Percentiles rank a stretch among this genome's conserved stretches.
phyloP scores from a whole-genome alignment of 2,113 vertebrate species.

The Cyanoderma ruficeps region DNA sequence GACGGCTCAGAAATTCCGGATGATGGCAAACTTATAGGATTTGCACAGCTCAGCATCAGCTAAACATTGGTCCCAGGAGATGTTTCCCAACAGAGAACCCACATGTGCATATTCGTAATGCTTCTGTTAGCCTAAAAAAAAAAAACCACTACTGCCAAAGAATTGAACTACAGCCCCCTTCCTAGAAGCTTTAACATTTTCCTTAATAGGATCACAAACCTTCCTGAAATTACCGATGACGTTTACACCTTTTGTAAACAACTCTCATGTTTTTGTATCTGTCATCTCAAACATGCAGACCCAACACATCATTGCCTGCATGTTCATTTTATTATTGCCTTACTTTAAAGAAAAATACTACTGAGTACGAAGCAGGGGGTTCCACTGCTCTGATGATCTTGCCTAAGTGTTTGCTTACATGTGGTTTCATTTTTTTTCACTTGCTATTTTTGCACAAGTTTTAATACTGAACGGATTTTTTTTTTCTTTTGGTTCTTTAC shows the following conservation, averaged over 20 bases:
- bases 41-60: conserved; percentile 98
- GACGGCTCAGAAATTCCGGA: conserved; percentile 95
- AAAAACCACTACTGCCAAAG: conserved; percentile 95
- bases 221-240: conserved; percentile 55
- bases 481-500: not conserved
- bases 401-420: conserved; percentile 67
- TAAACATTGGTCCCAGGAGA: conserved; percentile 78
- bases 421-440: conserved; percentile 73
- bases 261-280: conserved; percentile 62
- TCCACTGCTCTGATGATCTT: conserved; percentile 67
- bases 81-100: conserved; percentile 66
- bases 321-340: conserved; percentile 85
- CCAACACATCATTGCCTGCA: conserved; percentile 74
- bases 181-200: conserved; percentile 76
- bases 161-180: conserved; percentile 80
- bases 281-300: conserved; percentile 78
- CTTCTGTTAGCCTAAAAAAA: conserved; percentile 84
- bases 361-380: conserved; percentile 78
- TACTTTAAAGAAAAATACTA: conserved; percentile 80
- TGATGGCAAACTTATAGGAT: conserved; percentile 95
- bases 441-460: conserved; percentile 67
- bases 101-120: conserved; percentile 77
- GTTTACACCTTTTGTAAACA: conserved; percentile 71
- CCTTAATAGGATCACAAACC: conserved; percentile 64
- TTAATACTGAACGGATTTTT: conserved; percentile 45